Base-by-base conservation (phyloP, 2,797 vertebrate genomes). In the Potorous gilbertii region DNA sequence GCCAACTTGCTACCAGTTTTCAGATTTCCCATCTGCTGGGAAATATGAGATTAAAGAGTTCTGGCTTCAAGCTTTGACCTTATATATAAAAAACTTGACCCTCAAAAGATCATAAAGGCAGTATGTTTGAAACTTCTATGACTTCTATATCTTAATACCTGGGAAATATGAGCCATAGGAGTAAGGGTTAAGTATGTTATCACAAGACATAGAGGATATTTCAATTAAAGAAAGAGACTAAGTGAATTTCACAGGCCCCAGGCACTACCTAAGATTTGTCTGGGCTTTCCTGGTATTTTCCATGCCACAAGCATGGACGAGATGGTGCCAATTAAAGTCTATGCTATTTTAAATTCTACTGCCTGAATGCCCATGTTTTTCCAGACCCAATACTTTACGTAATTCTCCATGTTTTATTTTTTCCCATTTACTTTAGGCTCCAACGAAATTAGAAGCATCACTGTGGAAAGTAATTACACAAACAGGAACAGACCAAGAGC, bases 401-500 rank as follows among this genome's bases (percentile, higher is more conserved):
- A 90, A 54, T 95, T 55, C 50, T 54, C 50, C 29, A 24, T 24
- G 21, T 96, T 56, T 93, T 46, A 62, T 56, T 31, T 31, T 11
- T 21, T 29, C 87, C 52, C 62, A 93, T 92, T 91, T 91, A 93
- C 54, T 91, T 95, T 55, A 55, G 13, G 13, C n/a, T 55, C 87
- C 34, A 93, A 89, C 66, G 54, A 94, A 94, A 91, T 96, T 74
- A 91, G 29, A 95, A 40, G 13, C 90, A 96, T 27, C 56, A 28
- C 93, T 94, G 40, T 94, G 54, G 74, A 34, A 92, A 81, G 28
- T 91, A 59, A 90, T 92, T 55, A 4, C 18, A 92, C 18, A 96
- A 96, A 95, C 34, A 95, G 40, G 56, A 97, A 96, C 92, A 14
- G 29, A 90, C 95, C 56, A 55, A 56, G 91, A 56, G 40, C 55